phyloP scores from a whole-genome alignment of 1,140 invertebrate species.

The Harpegnathos saltator region DNA sequence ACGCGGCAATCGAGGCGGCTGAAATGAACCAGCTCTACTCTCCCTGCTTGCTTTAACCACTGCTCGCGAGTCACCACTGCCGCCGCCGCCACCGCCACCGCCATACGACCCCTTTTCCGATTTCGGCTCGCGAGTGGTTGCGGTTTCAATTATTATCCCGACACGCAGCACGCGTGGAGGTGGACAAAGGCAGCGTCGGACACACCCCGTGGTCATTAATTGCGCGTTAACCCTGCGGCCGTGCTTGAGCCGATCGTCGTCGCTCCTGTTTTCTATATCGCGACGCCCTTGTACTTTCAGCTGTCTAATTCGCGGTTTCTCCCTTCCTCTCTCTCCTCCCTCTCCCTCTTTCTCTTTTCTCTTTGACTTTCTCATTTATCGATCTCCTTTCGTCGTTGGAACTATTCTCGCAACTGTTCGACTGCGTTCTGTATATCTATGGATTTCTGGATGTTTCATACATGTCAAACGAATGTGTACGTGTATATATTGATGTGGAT shows the following conservation, averaged over 20 bases:
- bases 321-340: neutral
- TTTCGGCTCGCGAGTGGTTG: conserved; percentile 55
- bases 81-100: too few relatives aligned
- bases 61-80: neutral
- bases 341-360: conserved; percentile 11
- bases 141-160: conserved; percentile 49
- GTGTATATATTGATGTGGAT: too few relatives aligned
- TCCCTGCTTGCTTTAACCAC: neutral
- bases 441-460: neutral
- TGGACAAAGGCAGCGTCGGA: conserved; percentile 47
- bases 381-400: neutral
- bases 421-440: neutral
- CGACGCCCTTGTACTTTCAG: conserved; percentile 57
- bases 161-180: neutral
- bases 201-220: conserved; percentile 64
- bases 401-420: too few relatives aligned
- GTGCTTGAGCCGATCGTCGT: conserved; percentile 26
- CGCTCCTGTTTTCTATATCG: neutral
- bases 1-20: conserved; percentile 12
- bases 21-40: conserved; percentile 26
- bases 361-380: neutral
- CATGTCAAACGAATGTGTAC: too few relatives aligned
- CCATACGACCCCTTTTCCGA: conserved; percentile 23
- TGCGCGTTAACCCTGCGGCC: conserved; percentile 54
- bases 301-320: conserved; percentile 70